Conservation (phyloP, 2,113 vertebrate genomes). For the Poicephalus gulielmi region DNA sequence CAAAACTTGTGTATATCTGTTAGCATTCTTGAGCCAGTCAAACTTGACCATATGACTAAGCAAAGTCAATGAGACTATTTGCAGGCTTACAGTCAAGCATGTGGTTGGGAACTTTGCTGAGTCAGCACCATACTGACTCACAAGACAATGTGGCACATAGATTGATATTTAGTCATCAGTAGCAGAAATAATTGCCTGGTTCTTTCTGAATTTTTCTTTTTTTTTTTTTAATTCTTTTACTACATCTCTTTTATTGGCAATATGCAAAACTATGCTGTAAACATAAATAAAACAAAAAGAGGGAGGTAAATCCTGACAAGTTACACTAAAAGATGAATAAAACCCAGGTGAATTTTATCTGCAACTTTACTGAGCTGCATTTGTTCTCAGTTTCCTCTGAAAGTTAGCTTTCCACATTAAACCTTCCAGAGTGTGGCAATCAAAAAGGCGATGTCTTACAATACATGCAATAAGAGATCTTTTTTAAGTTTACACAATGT, state of each 20-base stretch:
- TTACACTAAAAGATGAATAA: not conserved
- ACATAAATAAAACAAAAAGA: not conserved
- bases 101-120: not conserved
- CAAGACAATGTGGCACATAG: not conserved
- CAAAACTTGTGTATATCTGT: not conserved
- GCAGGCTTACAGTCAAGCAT: not conserved
- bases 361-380: not conserved
- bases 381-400: not conserved
- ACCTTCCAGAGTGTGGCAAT: not conserved
- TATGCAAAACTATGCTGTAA: not conserved
- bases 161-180: not conserved
- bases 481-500: not conserved
- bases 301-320: not conserved
- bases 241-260: not conserved
- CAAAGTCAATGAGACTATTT: not conserved
- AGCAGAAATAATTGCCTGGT: not conserved
- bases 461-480: not conserved
- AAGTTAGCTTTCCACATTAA: not conserved
- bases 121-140: not conserved
- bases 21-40: not conserved
- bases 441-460: not conserved
- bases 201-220: not conserved
- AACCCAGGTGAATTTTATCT: not conserved
- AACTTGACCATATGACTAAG: not conserved
- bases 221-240: not conserved